Evolutionary conservation across 2,888 invertebrate species (phyloP).

Genomic region (Platypus cylindrus): DNA sequence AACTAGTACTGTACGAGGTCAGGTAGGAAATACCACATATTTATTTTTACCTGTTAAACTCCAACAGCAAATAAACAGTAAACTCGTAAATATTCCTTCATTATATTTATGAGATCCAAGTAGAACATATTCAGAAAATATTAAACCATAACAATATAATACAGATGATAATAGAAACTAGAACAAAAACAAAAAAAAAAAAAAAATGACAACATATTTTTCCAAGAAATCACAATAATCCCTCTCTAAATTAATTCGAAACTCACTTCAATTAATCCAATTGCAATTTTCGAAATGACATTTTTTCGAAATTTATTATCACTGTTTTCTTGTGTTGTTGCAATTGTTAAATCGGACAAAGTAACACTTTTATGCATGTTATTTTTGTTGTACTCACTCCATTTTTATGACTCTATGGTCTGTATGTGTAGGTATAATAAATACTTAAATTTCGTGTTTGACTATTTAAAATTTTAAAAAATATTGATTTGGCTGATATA

Average conservation of each 20-base stretch:
- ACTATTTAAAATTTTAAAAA: no score
- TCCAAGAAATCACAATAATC: no score
- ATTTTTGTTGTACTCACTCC: slow-evolving; percentile 4
- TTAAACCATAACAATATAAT: slow-evolving; percentile 20
- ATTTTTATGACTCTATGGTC: slow-evolving; percentile 2
- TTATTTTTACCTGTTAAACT: slow-evolving; percentile 17
- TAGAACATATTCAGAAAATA: slow-evolving; percentile 17
- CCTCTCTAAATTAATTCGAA: no score
- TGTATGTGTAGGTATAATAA: no score
- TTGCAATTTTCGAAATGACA: slow-evolving; percentile 17
- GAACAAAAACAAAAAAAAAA: slow-evolving; percentile 7
- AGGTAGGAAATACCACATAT: not conserved
- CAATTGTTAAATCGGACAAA: slow-evolving; percentile 13
- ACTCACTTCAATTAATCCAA: slow-evolving; percentile 20
- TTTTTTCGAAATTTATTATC: slow-evolving; percentile 11
- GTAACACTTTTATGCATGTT: slow-evolving; percentile 14
- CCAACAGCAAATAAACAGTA: slow-evolving; percentile 18
- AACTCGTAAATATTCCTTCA: slow-evolving; percentile 19
- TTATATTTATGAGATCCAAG: slow-evolving; percentile 11
- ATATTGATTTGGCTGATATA: no score
- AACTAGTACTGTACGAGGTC: not conserved
- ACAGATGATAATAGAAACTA: slow-evolving; percentile 19
- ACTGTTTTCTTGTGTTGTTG: slow-evolving; percentile 7
- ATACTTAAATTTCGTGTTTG: no score
- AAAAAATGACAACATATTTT: not conserved